A percentile compares a stretch with the other conserved stretches of the same genome.
phyloP scores from a whole-genome alignment of 2,888 invertebrate genomes.

The Orthosia gracilis region DNA sequence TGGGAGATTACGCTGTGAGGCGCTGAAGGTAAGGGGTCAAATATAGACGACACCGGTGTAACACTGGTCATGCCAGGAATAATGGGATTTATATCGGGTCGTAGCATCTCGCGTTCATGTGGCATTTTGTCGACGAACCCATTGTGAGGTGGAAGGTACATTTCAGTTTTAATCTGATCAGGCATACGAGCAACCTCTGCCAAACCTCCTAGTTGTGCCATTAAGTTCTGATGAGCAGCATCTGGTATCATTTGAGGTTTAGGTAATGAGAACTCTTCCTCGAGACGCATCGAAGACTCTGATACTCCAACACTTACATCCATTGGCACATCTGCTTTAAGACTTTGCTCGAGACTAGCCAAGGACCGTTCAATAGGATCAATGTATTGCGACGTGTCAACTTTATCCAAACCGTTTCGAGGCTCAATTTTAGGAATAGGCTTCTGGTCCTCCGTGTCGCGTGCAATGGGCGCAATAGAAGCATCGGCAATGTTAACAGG shows the following conservation, averaged over 20 bases:
- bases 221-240: conserved; percentile 83
- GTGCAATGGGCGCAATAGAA: conserved; percentile 71
- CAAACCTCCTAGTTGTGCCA: conserved; percentile 87
- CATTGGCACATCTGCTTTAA: conserved; percentile 91
- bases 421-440: conserved; percentile 79
- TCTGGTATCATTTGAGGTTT: conserved; percentile 84
- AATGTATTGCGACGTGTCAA: conserved; percentile 88
- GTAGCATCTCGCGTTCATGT: conserved; percentile 80
- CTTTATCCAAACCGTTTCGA: conserved; percentile 86
- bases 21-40: conserved; percentile 91
- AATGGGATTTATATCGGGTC: conserved; percentile 79
- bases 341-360: conserved; percentile 93
- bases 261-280: conserved; percentile 86
- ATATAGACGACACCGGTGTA: conserved; percentile 92
- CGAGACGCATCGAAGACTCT: conserved; percentile 87
- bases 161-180: conserved; percentile 83
- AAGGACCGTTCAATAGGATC: conserved; percentile 94
- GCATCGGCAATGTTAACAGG: conserved; percentile 72
- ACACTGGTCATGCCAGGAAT: conserved; percentile 81
- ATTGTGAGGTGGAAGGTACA: conserved; percentile 85
- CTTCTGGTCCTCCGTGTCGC: conserved; percentile 76
- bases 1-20: conserved; percentile 83
- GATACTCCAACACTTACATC: conserved; percentile 89
- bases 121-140: conserved; percentile 85
- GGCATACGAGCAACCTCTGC: conserved; percentile 83